Conservation (phyloP, 2,113 vertebrate genomes). For the Hydropotes inermis region DNA sequence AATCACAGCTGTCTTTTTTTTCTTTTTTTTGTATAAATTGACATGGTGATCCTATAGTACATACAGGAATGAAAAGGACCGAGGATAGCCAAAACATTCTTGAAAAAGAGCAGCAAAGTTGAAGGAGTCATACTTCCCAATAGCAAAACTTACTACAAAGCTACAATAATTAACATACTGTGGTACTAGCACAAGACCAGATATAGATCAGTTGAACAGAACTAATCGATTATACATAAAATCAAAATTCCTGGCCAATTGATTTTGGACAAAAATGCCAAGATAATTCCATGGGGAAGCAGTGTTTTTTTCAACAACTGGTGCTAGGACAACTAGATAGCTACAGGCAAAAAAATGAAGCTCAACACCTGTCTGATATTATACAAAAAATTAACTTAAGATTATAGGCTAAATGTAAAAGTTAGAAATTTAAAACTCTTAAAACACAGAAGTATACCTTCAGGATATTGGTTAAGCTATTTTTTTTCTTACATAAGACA, state of each 20-base stretch:
- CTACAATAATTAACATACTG: not conserved
- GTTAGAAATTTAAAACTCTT: not conserved
- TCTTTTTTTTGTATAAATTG: not conserved
- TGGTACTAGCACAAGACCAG: not conserved
- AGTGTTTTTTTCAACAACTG: not conserved
- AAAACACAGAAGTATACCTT: not conserved
- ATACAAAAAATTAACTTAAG: not conserved
- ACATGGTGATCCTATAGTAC: not conserved
- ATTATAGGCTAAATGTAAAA: not conserved
- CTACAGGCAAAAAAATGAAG: not conserved
- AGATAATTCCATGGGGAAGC: not conserved
- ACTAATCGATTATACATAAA: not conserved
- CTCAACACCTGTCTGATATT: not conserved
- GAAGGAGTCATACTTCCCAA: not conserved
- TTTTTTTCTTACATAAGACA: not conserved
- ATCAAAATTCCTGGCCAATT: not conserved
- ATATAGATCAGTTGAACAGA: not conserved
- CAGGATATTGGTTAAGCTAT: not conserved
- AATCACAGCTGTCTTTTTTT: not conserved
- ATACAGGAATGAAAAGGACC: not conserved
- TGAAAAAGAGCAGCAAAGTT: not conserved
- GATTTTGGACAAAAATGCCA: not conserved
- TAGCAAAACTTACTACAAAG: not conserved
- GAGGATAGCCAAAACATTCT: not conserved
- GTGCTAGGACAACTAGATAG: not conserved